Evolutionary conservation across 2,113 vertebrate genomes (phyloP), one percentile per base, ranked within the genome.

Genomic region (Machaerirhynchus nigripectus): DNA sequence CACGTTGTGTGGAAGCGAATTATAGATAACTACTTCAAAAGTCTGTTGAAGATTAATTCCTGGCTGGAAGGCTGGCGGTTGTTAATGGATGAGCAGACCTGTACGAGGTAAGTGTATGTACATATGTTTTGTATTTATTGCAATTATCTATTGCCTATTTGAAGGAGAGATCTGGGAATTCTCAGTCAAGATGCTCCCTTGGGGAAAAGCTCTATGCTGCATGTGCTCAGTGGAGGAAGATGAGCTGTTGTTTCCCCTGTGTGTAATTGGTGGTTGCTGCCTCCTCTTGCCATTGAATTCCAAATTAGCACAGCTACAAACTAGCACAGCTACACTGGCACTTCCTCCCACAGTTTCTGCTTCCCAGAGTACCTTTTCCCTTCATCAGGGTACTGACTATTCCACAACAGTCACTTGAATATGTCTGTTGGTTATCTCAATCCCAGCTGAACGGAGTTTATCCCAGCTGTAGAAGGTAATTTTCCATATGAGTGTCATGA

Each of bases 11-110:
- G 79, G 85, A 96, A 75, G 77, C 68, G 64, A 68, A 63, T 90
- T 57, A 81, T 9, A 92, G 89, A 79, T 84, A 84, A 86, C 68
- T 84, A 37, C 88, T 86, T 95, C 80, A 89, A 85, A 96, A 90
- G 46, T 55, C 55, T 86, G 59, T 63, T 93, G 76, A 69, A 90
- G 93, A 93, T 60, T 0, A 83, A 76, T 80, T 89, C 87, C 52
- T 84, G 79, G 40, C 83, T 90, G 68, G 42, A 76, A 78, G 60
- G 47, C 76, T 49, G 60, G 39, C 42, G 23, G 31, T 13, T 74
- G 47, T 53, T 91, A 76, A 69, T 39, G 71, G 86, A n/a, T 81
- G 61, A 96, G 84, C 64, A 70, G 75, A 88, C 53, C 79, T 79
- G 26, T 47, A 71, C 90, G 52, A 79, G 39, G 1, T 70, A 39